A percentile compares a stretch with the other conserved stretches of the same genome.
phyloP scores from a whole-genome alignment of 1,140 invertebrate species.

The Galendromus occidentalis region DNA sequence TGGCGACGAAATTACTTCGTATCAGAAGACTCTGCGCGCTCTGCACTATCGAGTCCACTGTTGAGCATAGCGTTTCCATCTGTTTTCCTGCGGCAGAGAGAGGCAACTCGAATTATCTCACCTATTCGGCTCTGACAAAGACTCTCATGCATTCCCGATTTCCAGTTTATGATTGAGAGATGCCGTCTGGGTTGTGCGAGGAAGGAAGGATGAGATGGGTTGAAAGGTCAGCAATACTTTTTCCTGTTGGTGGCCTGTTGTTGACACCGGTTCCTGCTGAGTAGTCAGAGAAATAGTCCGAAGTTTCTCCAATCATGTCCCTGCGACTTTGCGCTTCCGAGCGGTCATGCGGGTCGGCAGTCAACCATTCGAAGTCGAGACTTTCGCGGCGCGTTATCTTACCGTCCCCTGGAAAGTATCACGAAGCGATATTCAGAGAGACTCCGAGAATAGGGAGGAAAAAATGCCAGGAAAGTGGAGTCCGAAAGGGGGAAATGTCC shows the following conservation, averaged over 20 bases:
- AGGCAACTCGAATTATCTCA: too few relatives aligned
- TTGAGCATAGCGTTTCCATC: not conserved
- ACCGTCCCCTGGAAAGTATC: not conserved
- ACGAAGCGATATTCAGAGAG: too few relatives aligned
- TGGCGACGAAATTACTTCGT: conserved; percentile 1
- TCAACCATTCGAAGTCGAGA: conserved; percentile 7
- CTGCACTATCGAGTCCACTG: not conserved
- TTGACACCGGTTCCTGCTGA: not conserved
- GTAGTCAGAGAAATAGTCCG: conserved; percentile 1
- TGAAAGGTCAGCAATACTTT: not conserved
- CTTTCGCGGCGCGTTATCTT: not conserved
- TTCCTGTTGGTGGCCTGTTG: not conserved
- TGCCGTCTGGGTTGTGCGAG: too few relatives aligned
- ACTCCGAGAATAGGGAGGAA: too few relatives aligned
- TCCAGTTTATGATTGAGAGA: too few relatives aligned
- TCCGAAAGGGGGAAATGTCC: not conserved
- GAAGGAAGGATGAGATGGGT: too few relatives aligned
- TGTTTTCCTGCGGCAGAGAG: too few relatives aligned
- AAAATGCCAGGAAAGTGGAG: too few relatives aligned
- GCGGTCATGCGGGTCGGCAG: not conserved
- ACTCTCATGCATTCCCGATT: too few relatives aligned
- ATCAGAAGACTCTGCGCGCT: conserved; percentile 1
- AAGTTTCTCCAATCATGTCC: not conserved
- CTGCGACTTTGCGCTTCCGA: not conserved
- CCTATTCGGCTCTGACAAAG: too few relatives aligned